Evolutionary conservation across 92 coral and sea anemone genomes (phyloP).

Genomic region (Bergia puertoricense): DNA sequence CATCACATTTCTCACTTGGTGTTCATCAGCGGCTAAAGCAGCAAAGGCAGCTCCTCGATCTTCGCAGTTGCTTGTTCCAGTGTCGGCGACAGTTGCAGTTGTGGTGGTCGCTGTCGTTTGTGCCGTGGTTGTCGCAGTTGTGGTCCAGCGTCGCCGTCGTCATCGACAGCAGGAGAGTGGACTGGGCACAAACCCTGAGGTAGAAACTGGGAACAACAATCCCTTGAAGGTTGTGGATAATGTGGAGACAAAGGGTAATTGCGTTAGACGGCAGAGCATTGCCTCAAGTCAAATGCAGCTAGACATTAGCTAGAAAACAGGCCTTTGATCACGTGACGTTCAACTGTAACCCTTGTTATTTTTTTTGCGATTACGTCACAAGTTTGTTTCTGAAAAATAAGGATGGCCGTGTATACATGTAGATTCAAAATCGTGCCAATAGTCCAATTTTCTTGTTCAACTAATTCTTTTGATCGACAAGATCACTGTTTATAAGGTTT

Average conservation of each 20-base stretch:
- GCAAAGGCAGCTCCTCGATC: neutral
- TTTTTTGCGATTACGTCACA: too few species aligned
- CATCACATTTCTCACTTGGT: neutral
- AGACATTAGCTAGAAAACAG: neutral
- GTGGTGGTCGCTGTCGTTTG: conserved; percentile 5
- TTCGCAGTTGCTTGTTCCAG: neutral
- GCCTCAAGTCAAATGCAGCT: neutral
- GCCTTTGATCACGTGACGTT: neutral
- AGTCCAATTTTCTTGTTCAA: too few species aligned
- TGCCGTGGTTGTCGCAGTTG: neutral
- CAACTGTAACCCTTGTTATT: too few species aligned
- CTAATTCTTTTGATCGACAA: too few species aligned
- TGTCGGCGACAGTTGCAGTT: conserved; percentile 8
- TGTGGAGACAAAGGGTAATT: neutral
- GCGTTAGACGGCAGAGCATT: too few species aligned
- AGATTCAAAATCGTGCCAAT: too few species aligned
- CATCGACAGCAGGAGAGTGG: neutral
- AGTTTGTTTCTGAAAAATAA: too few species aligned
- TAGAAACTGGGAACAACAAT: neutral
- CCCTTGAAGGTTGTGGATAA: neutral
- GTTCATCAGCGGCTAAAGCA: conserved; percentile 11
- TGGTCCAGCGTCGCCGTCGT: neutral
- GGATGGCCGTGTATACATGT: too few species aligned
- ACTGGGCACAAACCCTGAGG: neutral
- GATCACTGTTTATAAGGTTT: too few species aligned